phyloP scores from a whole-genome alignment of 2,797 vertebrate genomes.

The Pempheris klunzingeri region DNA sequence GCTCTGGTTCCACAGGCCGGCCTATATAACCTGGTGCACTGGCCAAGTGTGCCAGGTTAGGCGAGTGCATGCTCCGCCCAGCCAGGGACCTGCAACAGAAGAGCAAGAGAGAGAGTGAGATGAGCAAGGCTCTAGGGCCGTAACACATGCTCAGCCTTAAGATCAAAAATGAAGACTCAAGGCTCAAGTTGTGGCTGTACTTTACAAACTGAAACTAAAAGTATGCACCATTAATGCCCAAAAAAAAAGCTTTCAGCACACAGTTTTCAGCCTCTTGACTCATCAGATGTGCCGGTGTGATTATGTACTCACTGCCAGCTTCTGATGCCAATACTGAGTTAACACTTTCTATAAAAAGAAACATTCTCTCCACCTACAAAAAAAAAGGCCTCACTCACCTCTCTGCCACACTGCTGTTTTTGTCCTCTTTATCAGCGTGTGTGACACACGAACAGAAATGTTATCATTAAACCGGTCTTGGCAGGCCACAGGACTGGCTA shows the following conservation, averaged over 20 bases:
- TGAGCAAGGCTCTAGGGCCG: too few relatives aligned
- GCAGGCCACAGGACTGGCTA: not conserved
- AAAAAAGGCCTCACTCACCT: not conserved
- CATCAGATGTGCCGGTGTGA: slow-evolving; percentile 11
- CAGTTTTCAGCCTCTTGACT: slow-evolving; percentile 12
- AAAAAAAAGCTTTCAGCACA: slow-evolving; percentile 1
- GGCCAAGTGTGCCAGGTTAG: too few relatives aligned
- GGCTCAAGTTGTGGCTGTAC: not conserved
- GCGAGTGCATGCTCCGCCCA: too few relatives aligned
- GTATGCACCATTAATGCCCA: not conserved
- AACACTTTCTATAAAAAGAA: slow-evolving; percentile 26
- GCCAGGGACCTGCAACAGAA: too few relatives aligned
- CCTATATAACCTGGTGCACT: too few relatives aligned
- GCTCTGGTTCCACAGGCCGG: too few relatives aligned
- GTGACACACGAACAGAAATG: not conserved
- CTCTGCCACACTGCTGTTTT: slow-evolving; percentile 8
- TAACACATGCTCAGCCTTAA: too few relatives aligned
- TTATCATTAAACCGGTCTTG: slow-evolving; percentile 6
- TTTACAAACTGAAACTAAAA: slow-evolving; percentile 8
- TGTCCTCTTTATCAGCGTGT: not conserved
- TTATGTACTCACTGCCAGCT: slow-evolving; percentile 15
- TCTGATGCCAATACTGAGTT: slow-evolving; percentile 17
- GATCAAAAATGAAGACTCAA: too few relatives aligned
- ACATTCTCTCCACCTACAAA: slow-evolving; percentile 2
- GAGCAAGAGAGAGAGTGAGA: too few relatives aligned